Conservation (phyloP, 1,140 invertebrate species). For the Drosophila pruinosa region DNA sequence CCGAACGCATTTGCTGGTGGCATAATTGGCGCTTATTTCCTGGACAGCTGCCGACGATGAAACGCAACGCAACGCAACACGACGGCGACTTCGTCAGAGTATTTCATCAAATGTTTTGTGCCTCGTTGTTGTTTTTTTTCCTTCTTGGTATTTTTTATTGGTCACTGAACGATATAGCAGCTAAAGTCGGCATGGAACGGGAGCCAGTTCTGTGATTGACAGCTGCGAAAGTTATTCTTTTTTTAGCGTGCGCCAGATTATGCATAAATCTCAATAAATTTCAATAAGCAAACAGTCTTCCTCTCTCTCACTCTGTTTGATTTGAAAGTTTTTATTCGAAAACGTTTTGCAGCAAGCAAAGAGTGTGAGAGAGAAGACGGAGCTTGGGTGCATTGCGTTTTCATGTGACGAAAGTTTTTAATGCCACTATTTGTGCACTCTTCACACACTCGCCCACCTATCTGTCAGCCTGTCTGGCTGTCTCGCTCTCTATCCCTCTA, state of each 20-base stretch:
- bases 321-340: conserved; percentile 23
- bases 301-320: neutral
- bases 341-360: neutral
- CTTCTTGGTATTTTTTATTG: conserved; percentile 77
- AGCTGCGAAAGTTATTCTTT: conserved; percentile 71
- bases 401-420: conserved; percentile 60
- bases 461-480: neutral
- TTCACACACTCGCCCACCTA: neutral
- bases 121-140: conserved; percentile 22
- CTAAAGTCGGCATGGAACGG: neutral
- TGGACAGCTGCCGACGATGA: conserved; percentile 63
- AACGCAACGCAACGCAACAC: conserved; percentile 1
- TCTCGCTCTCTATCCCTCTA: conserved; percentile 21
- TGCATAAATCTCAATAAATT: conserved; percentile 81
- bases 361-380: neutral
- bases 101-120: conserved; percentile 76
- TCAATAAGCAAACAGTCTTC: conserved; percentile 60
- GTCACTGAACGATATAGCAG: conserved; percentile 63
- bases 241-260: conserved; percentile 56
- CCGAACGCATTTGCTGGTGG: conserved; percentile 75
- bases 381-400: neutral
- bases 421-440: conserved; percentile 48
- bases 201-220: conserved; percentile 62
- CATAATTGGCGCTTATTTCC: conserved; percentile 82
- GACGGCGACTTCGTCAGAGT: conserved; percentile 34